These are phyloP conservation scores for Rhegmatorhina hoffmannsi DNA, from an alignment of 2,113 vertebrate genomes.

Conservation along the genomic window DNA sequence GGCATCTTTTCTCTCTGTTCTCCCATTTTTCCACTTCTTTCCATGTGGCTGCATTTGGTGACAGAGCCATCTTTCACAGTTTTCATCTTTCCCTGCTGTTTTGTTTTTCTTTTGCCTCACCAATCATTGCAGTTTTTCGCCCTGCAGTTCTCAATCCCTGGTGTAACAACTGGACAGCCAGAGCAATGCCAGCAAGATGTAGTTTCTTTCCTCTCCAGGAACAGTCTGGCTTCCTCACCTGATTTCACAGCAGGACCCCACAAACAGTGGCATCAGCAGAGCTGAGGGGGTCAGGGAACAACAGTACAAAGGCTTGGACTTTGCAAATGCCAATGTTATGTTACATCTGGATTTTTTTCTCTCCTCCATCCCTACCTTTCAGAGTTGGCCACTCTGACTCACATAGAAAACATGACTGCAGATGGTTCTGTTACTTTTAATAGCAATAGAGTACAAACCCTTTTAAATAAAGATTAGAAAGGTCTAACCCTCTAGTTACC, in stretches of 20 bases:
- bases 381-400: not conserved
- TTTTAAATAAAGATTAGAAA: not conserved
- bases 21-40: not conserved
- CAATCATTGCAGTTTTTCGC: not conserved
- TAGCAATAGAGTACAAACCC: not conserved
- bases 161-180: not conserved
- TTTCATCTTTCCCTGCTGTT: not conserved
- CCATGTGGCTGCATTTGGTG: not conserved
- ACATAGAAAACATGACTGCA: not conserved
- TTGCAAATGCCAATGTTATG: accelerated
- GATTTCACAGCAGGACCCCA: not conserved
- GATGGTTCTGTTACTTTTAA: not conserved
- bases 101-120: not conserved
- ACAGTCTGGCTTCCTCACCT: not conserved
- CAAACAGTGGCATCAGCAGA: not conserved
- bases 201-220: not conserved
- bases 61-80: not conserved
- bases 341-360: not conserved
- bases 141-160: not conserved
- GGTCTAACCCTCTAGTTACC: not conserved
- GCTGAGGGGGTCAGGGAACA: not conserved
- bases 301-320: accelerated
- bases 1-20: not conserved
- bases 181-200: not conserved
- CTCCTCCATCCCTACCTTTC: accelerated